Evolutionary conservation across 1,140 invertebrate genomes (phyloP).

Genomic region (Drosophila albomicans): DNA sequence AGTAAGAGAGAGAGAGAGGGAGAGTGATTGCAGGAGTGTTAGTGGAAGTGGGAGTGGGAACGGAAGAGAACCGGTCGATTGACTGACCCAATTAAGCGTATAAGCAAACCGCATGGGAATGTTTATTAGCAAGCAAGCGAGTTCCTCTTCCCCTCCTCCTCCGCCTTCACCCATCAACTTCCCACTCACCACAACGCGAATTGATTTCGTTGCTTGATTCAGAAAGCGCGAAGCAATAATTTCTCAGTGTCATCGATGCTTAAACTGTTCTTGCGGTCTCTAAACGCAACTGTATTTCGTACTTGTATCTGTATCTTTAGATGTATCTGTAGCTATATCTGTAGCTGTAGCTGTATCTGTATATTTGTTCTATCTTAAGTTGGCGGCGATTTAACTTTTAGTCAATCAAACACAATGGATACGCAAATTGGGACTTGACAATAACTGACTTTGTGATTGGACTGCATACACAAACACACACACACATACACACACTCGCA

Average conservation of each 20-base stretch:
- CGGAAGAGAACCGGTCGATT: conserved; percentile 31
- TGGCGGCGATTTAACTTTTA: conserved; percentile 6
- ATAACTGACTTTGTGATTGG: not conserved
- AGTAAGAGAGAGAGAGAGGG: not conserved
- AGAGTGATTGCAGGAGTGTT: not conserved
- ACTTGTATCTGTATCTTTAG: not conserved
- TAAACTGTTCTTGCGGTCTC: not conserved
- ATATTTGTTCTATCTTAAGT: no score
- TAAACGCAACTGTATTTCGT: not conserved
- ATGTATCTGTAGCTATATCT: not conserved
- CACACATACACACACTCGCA: not conserved
- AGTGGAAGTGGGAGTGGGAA: not conserved
- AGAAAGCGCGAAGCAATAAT: conserved; percentile 24
- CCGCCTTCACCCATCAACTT: not conserved
- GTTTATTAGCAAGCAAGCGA: conserved; percentile 9
- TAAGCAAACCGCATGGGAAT: conserved; percentile 31
- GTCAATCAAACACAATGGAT: conserved; percentile 18
- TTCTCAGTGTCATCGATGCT: conserved; percentile 21
- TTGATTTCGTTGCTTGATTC: conserved; percentile 2
- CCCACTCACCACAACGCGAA: not conserved
- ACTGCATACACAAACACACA: no score
- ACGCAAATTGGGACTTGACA: conserved; percentile 38
- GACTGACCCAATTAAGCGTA: conserved; percentile 43
- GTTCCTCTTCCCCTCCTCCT: not conserved
- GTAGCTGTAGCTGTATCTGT: not conserved